These are phyloP conservation scores for Dendrocincla tyrannina DNA, from an alignment of 2,797 vertebrate species.

Conservation along the genomic window DNA sequence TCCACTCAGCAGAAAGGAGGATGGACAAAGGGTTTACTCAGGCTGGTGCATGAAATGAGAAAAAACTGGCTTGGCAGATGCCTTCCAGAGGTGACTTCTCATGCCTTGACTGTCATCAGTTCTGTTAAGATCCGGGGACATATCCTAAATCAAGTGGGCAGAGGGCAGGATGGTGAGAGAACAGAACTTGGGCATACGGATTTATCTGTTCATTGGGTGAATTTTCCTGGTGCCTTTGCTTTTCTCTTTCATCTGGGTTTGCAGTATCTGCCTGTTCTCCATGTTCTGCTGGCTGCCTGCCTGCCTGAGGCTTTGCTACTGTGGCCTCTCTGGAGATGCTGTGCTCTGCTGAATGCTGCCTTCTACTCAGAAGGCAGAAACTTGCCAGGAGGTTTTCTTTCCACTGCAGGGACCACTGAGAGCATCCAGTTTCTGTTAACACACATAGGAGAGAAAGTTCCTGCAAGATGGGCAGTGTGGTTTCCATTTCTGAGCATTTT, in stretches of 20 bases:
- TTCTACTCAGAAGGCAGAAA: background rate
- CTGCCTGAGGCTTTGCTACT: background rate
- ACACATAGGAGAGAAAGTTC: background rate
- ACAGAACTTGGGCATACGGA: background rate
- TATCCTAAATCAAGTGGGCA: background rate
- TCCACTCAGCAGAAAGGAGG: background rate
- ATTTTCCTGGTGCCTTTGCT: background rate
- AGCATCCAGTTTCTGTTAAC: background rate
- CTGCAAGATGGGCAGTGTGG: background rate
- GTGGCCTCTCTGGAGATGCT: slow-evolving; percentile 10
- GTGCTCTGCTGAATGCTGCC: background rate
- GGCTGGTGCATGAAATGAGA: background rate
- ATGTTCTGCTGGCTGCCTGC: background rate
- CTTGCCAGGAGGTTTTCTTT: background rate
- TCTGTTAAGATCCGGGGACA: background rate
- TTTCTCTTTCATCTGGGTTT: slow-evolving; percentile 7
- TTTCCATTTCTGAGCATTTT: background rate
- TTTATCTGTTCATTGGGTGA: background rate
- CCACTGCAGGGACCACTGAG: background rate
- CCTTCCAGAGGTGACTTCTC: background rate
- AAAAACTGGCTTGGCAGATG: background rate
- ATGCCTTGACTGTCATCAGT: background rate
- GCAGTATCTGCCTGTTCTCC: background rate
- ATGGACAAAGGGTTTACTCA: background rate
- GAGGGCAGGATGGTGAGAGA: background rate